Base-by-base conservation (phyloP, 2,797 vertebrate species). In the Rhinatrema bivittatum region DNA sequence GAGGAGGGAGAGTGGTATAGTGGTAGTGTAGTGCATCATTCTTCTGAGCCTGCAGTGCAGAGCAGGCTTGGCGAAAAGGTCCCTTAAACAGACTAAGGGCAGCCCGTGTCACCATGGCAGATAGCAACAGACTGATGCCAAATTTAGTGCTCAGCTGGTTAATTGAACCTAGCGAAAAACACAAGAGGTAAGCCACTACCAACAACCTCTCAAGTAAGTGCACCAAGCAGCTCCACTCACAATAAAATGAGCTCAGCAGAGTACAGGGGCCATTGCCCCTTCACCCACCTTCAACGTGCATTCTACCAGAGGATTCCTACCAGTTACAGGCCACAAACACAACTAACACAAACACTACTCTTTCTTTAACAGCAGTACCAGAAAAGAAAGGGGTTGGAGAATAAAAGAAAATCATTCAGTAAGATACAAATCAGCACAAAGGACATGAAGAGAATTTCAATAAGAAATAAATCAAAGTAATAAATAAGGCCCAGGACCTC, bases 61-160 rank as follows among this genome's bases (percentile, higher is more conserved):
- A 68, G 67, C 67, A 65, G 73, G 77, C 71, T 39, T 64, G 82
- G 71, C 65, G 79, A 58, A 88, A 59, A 61, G 85, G 85, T 61
- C 75, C 84, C 68, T 84, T 79, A 76, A 78, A 66, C 72, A 80
- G 81, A 65, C 82, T 88, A 75, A 81, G 37, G 64, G 87, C 58
- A 52, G 76, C 58, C 54, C 53, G 59, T 27, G 10, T 76, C 84
- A 89, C 81, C 87, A 89, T 89, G 68, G 74, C 77, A 81, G 54
- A 45, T 32, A 36, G 48, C 53, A 65, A 59, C 27, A 77, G n/a
- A n/a, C n/a, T n/a, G n/a, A n/a, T n/a, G n/a, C n/a, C n/a, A n/a
- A n/a, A n/a, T n/a, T n/a, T n/a, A n/a, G n/a, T n/a, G 51, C 81
- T 76, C 78, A 68, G 62, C 59, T 44, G 70, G 54, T 72, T 73